Base-by-base conservation (phyloP, 1,140 invertebrate species). In the Drosophila gunungcola region DNA sequence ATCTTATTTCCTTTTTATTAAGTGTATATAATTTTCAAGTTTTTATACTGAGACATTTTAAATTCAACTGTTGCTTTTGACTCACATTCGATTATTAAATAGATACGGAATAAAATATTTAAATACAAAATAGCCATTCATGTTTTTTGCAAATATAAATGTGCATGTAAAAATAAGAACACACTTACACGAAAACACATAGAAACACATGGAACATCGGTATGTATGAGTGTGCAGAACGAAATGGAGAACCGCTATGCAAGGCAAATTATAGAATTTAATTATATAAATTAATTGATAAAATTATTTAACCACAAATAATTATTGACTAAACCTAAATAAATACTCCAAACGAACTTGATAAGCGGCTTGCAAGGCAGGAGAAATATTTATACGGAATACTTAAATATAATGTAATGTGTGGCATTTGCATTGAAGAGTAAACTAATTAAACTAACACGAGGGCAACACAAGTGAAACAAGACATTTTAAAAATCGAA, bases 81-180 rank as follows among this genome's bases (percentile, higher is more conserved):
- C 42, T 55, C 68, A 51, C 58, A 62, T 62, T 83, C 43, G 54
- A 76, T 83, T 69, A 68, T 75, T 72, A 32, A 83, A 60, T 62
- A 65, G 69, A 86, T 88, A 88, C 58, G 16, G 63, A 74, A 82
- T 88, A 68, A 88, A 78, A 54, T 70, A 80, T 56, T 77, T 78
- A 83, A 79, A 80, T 80, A 89, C 61, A 62, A 85, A 85, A 85
- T 84, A 85, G 81, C 75, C 84, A 89, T 89, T 73, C 70, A 88
- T 88, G 83, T 88, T 88, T 84, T 86, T 89, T 89, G 83, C 84
- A 89, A 84, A 73, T 89, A 89, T 89, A 84, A 89, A 89, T 89
- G 84, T 89, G 84, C 80, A 89, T 89, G 81, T 85, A 77, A 80
- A 80, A 74, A 84, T 67, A 73, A 89, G 58, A 52, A 65, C 49